phyloP scores from a whole-genome alignment of 1,140 invertebrate genomes.

The Palaemon carinicauda region DNA sequence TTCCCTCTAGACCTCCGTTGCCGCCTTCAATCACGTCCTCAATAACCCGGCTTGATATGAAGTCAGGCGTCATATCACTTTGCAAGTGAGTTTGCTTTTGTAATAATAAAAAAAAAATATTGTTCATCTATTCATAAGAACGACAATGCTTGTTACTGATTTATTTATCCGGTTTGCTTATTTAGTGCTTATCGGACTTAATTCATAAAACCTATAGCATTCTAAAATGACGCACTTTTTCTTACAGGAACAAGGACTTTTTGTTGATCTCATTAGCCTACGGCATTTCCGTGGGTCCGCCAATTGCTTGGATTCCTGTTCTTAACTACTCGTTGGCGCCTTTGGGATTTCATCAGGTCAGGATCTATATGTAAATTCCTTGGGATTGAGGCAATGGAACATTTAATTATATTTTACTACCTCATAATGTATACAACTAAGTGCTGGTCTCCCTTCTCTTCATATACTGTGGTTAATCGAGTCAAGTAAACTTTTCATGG shows the following conservation, averaged over 20 bases:
- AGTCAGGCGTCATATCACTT: not conserved
- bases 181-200: no score
- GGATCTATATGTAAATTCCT: not conserved
- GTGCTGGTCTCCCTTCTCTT: no score
- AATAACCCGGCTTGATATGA: not conserved
- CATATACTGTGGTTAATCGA: no score
- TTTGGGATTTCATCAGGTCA: conserved; percentile 17
- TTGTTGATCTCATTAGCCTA: not conserved
- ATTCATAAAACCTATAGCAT: not conserved
- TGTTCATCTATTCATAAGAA: not conserved
- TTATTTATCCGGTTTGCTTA: not conserved
- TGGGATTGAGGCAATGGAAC: no score
- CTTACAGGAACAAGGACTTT: conserved; percentile 30
- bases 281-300: not conserved
- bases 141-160: no score
- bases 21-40: not conserved
- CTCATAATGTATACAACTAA: no score
- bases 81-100: not conserved
- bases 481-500: no score
- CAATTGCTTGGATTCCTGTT: not conserved
- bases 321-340: conserved; percentile 10
- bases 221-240: not conserved
- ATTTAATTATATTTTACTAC: no score
- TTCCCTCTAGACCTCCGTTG: conserved; percentile 14
- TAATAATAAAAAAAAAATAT: not conserved